Base-by-base conservation (phyloP, 2,888 invertebrate genomes). In the Cepaea hortensis region DNA sequence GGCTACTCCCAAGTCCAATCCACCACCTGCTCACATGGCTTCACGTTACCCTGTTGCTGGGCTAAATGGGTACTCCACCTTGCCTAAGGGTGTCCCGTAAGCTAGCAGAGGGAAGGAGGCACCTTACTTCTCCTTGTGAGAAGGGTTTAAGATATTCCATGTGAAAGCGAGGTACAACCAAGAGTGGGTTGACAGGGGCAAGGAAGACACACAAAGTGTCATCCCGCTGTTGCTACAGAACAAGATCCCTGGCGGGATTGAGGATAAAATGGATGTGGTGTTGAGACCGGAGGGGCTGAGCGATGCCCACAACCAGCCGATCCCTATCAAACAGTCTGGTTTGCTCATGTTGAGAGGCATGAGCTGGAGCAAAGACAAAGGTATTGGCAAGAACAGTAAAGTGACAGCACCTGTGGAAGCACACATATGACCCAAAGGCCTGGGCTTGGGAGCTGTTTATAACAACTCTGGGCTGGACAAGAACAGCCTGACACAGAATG, bases 261-360 rank as follows among this genome's bases (percentile, higher is more conserved):
- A 95, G 90, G 94, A 95, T 3, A 94, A 93, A 86, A 90, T 95
- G 76, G 94, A 95, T 91, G 95, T 95, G 1, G 93, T 94, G 5
- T 89, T 95, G 15, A 90, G 95, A 85, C 95, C 95, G 9, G 94
- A 94, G 81, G 94, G 92, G 92, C 92, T 94, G 46, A 91, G 91
- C 77, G 93, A 92, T 61, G 93, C 93, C 23, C 96, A 97, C 94
- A 97, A 97, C 94, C 96, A 96, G 89, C 94, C 95, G 91, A 95
- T 97, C 88, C 97, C 97, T 0, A 96, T 97, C 46, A 95, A 95
- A 92, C 96, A 97, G n/a, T n/a, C n/a, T 96, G 99, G 99, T 4
- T 93, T 97, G 93, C 99, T 99, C 0, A 97, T 99, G 97, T 95
- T 99, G 1, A 95, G 98, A 88, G 99, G 99, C 13, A 99, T 98